Evolutionary conservation across 2,888 invertebrate species (phyloP).

Genomic region (Neelides folsomi): DNA sequence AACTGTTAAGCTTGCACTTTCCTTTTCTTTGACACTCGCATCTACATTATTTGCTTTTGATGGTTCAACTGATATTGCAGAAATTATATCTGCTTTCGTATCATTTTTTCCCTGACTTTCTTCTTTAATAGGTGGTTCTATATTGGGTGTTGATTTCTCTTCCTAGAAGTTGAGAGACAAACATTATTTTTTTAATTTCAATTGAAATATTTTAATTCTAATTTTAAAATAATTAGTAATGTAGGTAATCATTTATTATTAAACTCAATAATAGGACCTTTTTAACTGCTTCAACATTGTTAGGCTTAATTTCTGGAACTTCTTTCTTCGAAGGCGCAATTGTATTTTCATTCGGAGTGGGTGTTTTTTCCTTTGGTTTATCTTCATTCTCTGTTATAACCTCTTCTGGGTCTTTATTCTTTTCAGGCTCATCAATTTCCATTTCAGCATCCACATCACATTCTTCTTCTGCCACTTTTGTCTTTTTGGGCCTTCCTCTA

Average conservation of each 20-base stretch:
- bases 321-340: constrained; percentile 5
- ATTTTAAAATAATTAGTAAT: too few relatives aligned
- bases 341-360: constrained; percentile 5
- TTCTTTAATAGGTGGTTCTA: neutral
- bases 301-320: constrained; percentile 3
- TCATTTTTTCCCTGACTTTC: neutral
- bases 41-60: neutral
- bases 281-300: neutral
- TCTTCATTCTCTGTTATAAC: constrained; percentile 7
- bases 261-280: too few relatives aligned
- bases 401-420: constrained; percentile 13
- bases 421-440: constrained; percentile 11
- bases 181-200: too few relatives aligned
- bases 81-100: neutral
- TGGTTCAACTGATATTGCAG: neutral
- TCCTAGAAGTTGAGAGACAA: neutral
- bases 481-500: constrained; percentile 18
- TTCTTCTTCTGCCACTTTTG: constrained; percentile 8
- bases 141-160: neutral
- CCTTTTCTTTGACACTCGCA: neutral
- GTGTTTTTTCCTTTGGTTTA: constrained; percentile 9
- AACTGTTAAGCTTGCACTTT: too few relatives aligned
- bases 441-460: constrained; percentile 7
- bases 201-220: too few relatives aligned
- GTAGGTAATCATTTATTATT: too few relatives aligned